Evolutionary conservation across 2,113 vertebrate genomes (phyloP).

Genomic region (Beaufortia kweichowensis): DNA sequence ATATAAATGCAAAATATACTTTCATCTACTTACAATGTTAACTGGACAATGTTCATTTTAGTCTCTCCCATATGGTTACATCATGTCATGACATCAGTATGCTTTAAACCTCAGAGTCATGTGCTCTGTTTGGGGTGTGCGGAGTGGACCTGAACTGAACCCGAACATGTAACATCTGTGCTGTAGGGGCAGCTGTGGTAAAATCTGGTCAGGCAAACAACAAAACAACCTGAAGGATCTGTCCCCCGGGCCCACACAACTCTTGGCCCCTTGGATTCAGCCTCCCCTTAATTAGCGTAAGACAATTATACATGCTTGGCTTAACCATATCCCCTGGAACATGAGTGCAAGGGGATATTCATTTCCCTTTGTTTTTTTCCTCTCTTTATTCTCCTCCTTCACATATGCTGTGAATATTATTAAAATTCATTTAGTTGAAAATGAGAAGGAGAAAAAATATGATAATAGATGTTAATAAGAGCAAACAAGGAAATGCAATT

Average conservation of each 20-base stretch:
- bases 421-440: conserved; percentile 62
- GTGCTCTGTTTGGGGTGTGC: neutral
- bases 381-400: conserved; percentile 39
- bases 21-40: neutral
- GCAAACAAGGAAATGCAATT: conserved; percentile 50
- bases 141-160: neutral
- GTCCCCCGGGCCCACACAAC: conserved; percentile 53
- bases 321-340: conserved; percentile 76
- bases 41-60: neutral
- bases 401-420: conserved; percentile 53
- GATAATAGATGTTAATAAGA: conserved; percentile 50
- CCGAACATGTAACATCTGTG: conserved; percentile 65
- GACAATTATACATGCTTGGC: conserved; percentile 81
- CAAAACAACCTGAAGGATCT: conserved; percentile 60
- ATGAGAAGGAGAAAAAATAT: conserved; percentile 20
- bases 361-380: conserved; percentile 55
- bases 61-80: neutral
- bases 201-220: conserved; percentile 59
- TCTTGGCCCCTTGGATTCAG: conserved; percentile 59
- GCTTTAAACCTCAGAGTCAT: neutral
- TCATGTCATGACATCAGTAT: neutral
- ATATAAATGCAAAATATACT: neutral
- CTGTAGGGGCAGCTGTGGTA: conserved; percentile 63
- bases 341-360: conserved; percentile 59
- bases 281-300: conserved; percentile 76